These are phyloP conservation scores for Megaptera novaeangliae DNA, from an alignment of 2,113 vertebrate species.

Conservation along the genomic window DNA sequence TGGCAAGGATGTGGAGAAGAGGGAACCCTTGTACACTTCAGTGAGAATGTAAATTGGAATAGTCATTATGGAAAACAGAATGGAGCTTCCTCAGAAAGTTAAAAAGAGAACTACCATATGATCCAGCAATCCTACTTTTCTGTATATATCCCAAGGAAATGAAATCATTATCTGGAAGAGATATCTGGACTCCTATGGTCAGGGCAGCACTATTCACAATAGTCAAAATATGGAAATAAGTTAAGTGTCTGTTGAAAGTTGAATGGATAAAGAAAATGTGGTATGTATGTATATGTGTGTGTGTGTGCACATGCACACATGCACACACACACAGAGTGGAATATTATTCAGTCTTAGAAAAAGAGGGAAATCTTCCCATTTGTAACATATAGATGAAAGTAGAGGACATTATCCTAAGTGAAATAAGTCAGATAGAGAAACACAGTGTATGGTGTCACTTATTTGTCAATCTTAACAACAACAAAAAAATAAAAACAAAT, in stretches of 20 bases:
- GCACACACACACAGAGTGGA: background rate
- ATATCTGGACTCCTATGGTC: background rate
- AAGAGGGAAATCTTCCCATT: background rate
- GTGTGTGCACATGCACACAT: background rate
- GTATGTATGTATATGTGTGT: too few relatives aligned
- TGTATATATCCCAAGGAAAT: background rate
- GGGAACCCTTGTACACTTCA: background rate
- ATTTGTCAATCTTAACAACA: background rate
- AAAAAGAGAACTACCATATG: background rate
- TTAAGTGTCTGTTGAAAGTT: background rate
- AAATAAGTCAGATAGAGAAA: background rate
- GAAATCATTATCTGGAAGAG: background rate
- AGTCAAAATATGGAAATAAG: background rate
- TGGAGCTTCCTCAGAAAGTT: background rate
- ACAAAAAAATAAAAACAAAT: background rate
- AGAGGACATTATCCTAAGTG: background rate
- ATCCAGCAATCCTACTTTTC: background rate
- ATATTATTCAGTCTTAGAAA: background rate
- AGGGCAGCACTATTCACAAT: background rate
- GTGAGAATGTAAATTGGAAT: background rate
- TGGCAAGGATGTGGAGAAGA: background rate
- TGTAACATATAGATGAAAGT: too few relatives aligned
- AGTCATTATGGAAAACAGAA: background rate
- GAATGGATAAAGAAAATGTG: background rate
- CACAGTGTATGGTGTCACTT: background rate